These are phyloP conservation scores for Dryomyza anilis DNA, from an alignment of 2,888 invertebrate species.

Conservation along the genomic window DNA sequence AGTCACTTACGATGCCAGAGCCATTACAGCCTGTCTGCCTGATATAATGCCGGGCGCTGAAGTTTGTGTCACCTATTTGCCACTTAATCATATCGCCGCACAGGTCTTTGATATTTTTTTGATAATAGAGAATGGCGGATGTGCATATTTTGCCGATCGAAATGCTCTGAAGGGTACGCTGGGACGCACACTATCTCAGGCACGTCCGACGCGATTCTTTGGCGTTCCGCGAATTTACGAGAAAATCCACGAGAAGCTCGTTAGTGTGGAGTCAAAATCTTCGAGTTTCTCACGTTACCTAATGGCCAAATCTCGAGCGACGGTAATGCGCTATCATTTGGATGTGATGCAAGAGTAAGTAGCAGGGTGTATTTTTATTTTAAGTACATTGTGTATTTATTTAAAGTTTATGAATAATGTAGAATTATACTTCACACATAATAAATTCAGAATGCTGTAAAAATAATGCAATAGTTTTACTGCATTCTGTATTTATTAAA, in stretches of 20 bases:
- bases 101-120: constrained; percentile 77
- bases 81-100: constrained; percentile 88
- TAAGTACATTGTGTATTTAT: too few species aligned
- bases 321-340: constrained; percentile 67
- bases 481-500: too few species aligned
- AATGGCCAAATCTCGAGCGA: constrained; percentile 69
- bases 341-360: constrained; percentile 65
- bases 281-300: constrained; percentile 73
- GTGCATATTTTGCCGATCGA: constrained; percentile 82
- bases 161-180: constrained; percentile 85
- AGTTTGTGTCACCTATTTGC: constrained; percentile 76
- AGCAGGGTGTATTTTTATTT: neutral
- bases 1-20: constrained; percentile 70
- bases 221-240: constrained; percentile 93
- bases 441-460: too few species aligned
- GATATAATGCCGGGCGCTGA: constrained; percentile 66
- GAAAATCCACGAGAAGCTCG: constrained; percentile 86
- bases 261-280: constrained; percentile 71
- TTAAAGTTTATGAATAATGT: too few species aligned
- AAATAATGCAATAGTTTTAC: too few species aligned
- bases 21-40: constrained; percentile 62
- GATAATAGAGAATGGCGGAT: constrained; percentile 44
- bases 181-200: constrained; percentile 73
- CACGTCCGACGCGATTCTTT: constrained; percentile 80
- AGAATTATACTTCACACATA: too few species aligned